Percentiles rank a stretch among this genome's conserved stretches.
phyloP scores from a whole-genome alignment of 2,888 invertebrate species.

The Phyto melanocephala region DNA sequence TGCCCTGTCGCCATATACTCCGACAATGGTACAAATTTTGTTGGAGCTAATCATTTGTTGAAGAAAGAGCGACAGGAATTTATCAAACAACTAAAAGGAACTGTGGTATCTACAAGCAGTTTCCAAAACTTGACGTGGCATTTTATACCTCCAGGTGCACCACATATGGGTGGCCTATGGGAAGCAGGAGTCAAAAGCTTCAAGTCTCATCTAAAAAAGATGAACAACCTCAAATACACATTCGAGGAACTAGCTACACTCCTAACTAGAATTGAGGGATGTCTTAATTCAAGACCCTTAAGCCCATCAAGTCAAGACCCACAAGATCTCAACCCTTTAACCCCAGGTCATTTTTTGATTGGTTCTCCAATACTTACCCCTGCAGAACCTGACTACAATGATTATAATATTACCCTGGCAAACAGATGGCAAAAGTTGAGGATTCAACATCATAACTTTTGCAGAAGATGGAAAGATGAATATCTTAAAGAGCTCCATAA shows the following conservation, averaged over 20 bases:
- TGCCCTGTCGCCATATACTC: slow-evolving; percentile 19
- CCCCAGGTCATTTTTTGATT: slow-evolving; percentile 17
- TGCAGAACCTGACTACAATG: not conserved
- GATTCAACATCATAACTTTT: no score
- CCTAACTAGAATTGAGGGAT: slow-evolving; percentile 27
- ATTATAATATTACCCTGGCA: not conserved
- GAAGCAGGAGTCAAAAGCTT: no score
- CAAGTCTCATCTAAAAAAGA: not conserved
- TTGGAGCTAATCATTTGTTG: not conserved
- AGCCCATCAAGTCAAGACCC: not conserved
- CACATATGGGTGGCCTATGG: slow-evolving; percentile 25
- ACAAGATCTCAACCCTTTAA: not conserved
- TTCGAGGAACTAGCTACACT: slow-evolving; percentile 9
- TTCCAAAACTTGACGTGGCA: not conserved
- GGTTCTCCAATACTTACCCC: slow-evolving; percentile 7
- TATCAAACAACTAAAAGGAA: not conserved
- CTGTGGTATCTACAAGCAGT: no score
- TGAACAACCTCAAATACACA: not conserved
- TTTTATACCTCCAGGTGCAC: slow-evolving; percentile 12
- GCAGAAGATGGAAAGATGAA: slow-evolving; percentile 22
- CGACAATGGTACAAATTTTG: slow-evolving; percentile 25
- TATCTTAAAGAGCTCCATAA: slow-evolving; percentile 19
- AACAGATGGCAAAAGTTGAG: slow-evolving; percentile 11
- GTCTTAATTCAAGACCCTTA: slow-evolving; percentile 30
- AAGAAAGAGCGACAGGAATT: not conserved